A percentile compares a stretch with the other conserved stretches of the same genome.
These are phyloP conservation scores for Catharus fuscescens DNA, from an alignment of 2,113 vertebrate species.

Conservation along the genomic window DNA sequence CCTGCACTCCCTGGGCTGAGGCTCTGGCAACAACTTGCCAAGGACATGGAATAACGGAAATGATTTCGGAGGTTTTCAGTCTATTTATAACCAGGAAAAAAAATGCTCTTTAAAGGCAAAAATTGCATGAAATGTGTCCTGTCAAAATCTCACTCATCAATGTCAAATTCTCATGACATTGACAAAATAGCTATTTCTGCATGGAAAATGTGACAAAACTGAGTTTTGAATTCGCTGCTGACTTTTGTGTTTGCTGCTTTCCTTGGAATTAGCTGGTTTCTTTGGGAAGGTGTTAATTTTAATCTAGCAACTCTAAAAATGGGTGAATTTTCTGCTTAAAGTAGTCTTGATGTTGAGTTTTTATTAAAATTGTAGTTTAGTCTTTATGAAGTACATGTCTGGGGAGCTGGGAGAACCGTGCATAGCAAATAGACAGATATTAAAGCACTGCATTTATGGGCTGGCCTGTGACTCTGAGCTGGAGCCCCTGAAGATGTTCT, in stretches of 20 bases:
- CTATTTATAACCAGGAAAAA: neutral
- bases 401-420: neutral
- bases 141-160: constrained; percentile 55
- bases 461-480: neutral
- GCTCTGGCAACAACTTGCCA: neutral
- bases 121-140: constrained; percentile 37
- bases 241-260: neutral
- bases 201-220: constrained; percentile 29
- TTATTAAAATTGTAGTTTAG: neutral
- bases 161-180: constrained; percentile 40
- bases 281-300: constrained; percentile 8
- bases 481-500: neutral
- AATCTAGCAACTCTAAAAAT: neutral
- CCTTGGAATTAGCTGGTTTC: neutral
- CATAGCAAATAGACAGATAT: neutral
- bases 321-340: neutral
- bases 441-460: neutral
- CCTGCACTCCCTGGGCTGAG: neutral
- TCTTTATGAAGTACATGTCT: neutral
- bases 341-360: neutral
- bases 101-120: constrained; percentile 20
- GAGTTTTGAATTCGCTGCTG: neutral
- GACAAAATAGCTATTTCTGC: constrained; percentile 55
- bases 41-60: neutral
- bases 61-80: neutral